A percentile compares a stretch with the other conserved stretches of the same genome.
phyloP scores from a whole-genome alignment of 2,888 invertebrate genomes.

The Zaprionus bogoriensis region DNA sequence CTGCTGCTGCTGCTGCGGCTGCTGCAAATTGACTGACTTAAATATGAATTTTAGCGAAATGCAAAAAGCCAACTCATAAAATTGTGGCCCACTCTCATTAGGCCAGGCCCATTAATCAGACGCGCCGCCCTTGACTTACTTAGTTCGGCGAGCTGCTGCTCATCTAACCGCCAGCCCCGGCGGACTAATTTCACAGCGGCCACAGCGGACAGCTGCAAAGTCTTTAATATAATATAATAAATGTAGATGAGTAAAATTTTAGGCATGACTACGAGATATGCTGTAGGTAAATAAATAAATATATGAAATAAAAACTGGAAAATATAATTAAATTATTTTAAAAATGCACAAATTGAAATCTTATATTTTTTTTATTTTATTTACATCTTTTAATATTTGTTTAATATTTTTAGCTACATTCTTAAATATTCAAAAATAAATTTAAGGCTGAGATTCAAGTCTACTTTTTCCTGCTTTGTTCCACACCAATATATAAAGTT shows the following conservation, averaged over 20 bases:
- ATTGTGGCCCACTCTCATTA: slow-evolving; percentile 53
- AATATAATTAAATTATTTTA: too few species aligned
- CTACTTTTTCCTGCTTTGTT: too few species aligned
- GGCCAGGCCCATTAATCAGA: slow-evolving; percentile 61
- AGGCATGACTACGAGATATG: not conserved
- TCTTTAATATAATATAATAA: slow-evolving; percentile 13
- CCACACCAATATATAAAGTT: too few species aligned
- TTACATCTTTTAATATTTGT: too few species aligned
- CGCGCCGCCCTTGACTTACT: slow-evolving; percentile 58
- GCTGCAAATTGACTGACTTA: slow-evolving; percentile 45
- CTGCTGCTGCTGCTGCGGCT: not conserved
- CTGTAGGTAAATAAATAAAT: not conserved
- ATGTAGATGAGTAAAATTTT: not conserved
- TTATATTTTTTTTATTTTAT: too few species aligned
- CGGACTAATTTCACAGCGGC: slow-evolving; percentile 29
- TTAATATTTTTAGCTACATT: too few species aligned
- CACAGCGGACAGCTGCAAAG: slow-evolving; percentile 17
- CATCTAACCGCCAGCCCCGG: slow-evolving; percentile 19
- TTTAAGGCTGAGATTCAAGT: too few species aligned
- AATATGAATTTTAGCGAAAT: slow-evolving; percentile 62
- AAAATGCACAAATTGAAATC: too few species aligned
- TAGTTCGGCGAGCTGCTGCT: slow-evolving; percentile 20
- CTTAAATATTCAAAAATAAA: too few species aligned
- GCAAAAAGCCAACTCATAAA: slow-evolving; percentile 37
- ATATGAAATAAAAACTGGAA: too few species aligned